Conservation (phyloP, 2,888 invertebrate species). For the Protophormia terraenovae region DNA sequence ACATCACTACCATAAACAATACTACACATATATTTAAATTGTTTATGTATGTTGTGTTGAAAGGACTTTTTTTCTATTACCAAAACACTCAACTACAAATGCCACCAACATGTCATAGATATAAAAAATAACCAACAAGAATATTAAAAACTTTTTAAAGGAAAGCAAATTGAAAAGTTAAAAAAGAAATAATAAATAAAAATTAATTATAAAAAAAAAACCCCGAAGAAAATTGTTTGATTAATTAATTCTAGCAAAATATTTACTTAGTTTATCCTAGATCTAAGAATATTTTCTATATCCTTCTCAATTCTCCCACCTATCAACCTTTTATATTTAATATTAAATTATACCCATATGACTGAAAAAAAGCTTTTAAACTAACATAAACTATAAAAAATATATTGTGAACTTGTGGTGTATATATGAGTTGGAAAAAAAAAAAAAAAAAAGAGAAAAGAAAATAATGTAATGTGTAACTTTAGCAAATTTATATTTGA, state of each 20-base stretch:
- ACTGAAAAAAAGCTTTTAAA: conserved; percentile 51
- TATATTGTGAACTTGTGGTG: conserved; percentile 11
- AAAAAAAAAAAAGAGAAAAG: background rate
- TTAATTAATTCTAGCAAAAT: no score
- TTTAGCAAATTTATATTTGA: conserved; percentile 33
- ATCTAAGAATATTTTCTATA: no score
- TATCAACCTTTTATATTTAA: conserved; percentile 10
- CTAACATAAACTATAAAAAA: conserved; percentile 38
- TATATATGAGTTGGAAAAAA: background rate
- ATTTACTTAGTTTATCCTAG: no score
- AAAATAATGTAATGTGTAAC: conserved; percentile 15
- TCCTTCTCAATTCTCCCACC: background rate
- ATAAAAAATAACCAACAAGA: conserved; percentile 1
- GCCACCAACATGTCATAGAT: conserved; percentile 34
- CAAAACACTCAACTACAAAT: conserved; percentile 44
- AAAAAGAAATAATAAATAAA: background rate
- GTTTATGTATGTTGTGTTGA: no score
- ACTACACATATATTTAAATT: background rate
- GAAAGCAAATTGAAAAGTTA: background rate
- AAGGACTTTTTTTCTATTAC: conserved; percentile 6
- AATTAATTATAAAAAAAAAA: background rate
- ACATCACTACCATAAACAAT: conserved; percentile 20
- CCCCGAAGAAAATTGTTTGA: background rate
- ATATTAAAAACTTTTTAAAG: background rate
- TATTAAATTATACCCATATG: conserved; percentile 43